These are phyloP conservation scores for Odontocolon sp. DNA, from an alignment of 2,888 invertebrate species.

Conservation along the genomic window DNA sequence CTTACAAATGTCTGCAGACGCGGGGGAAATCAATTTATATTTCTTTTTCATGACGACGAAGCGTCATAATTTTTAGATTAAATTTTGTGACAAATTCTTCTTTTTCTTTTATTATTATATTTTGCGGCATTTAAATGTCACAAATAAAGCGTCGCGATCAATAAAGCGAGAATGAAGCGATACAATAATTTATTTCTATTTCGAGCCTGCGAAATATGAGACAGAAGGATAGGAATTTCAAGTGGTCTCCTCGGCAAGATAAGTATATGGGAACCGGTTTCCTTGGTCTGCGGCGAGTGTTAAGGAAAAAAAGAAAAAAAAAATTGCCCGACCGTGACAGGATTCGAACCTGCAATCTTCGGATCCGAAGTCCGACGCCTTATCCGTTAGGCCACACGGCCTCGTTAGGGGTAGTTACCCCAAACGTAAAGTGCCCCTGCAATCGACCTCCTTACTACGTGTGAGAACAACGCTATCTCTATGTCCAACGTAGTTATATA, in stretches of 20 bases:
- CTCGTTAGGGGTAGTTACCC: slow-evolving; percentile 71
- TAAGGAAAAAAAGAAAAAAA: slow-evolving; percentile 62
- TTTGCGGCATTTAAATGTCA: neutral
- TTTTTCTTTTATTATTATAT: neutral
- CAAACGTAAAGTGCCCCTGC: slow-evolving; percentile 50
- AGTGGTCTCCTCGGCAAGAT: slow-evolving; percentile 22
- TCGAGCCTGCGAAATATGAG: neutral
- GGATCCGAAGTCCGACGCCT: slow-evolving; percentile 83
- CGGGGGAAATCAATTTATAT: neutral
- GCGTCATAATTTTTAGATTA: no score
- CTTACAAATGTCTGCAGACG: no score
- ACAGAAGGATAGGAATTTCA: slow-evolving; percentile 48
- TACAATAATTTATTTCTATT: slow-evolving; percentile 23
- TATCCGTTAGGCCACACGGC: slow-evolving; percentile 81
- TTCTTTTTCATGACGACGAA: neutral
- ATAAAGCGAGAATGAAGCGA: neutral
- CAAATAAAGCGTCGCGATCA: neutral
- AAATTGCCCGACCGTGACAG: slow-evolving; percentile 81
- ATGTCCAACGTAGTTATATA: no score
- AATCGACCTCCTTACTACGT: neutral
- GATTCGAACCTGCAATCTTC: slow-evolving; percentile 83
- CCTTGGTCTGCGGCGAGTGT: neutral
- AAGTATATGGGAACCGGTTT: slow-evolving; percentile 52
- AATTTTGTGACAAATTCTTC: neutral
- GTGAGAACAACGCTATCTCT: neutral